These are phyloP conservation scores for Oscheius sp. DNA, from an alignment of 2,888 invertebrate species.

Conservation along the genomic window DNA sequence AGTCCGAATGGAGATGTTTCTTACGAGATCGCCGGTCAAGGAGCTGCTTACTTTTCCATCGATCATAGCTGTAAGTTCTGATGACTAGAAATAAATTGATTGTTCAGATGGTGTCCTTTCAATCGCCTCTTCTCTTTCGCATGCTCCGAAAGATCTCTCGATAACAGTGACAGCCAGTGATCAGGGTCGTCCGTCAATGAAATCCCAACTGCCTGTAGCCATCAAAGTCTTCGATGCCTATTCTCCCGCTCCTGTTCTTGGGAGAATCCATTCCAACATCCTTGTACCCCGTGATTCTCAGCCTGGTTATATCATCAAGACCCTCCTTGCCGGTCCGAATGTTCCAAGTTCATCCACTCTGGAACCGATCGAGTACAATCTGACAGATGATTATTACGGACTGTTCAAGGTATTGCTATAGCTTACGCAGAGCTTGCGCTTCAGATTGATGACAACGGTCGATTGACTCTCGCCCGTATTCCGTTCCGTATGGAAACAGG, in stretches of 20 bases:
- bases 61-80: slow-evolving; percentile 16
- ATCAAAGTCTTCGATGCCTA: slow-evolving; percentile 36
- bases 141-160: slow-evolving; percentile 40
- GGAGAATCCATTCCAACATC: slow-evolving; percentile 3
- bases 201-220: slow-evolving; percentile 38
- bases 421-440: slow-evolving; percentile 35
- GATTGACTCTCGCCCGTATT: slow-evolving; percentile 42
- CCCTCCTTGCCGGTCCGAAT: slow-evolving; percentile 18
- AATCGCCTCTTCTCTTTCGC: slow-evolving; percentile 32
- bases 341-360: not conserved
- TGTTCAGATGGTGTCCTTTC: slow-evolving; percentile 38
- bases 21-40: slow-evolving; percentile 41
- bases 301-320: slow-evolving; percentile 21
- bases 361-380: slow-evolving; percentile 13
- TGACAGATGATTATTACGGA: slow-evolving; percentile 16
- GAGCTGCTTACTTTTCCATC: slow-evolving; percentile 10
- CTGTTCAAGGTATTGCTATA: slow-evolving; percentile 4
- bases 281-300: slow-evolving; percentile 23
- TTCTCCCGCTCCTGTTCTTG: slow-evolving; percentile 30
- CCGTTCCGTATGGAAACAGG: slow-evolving; percentile 52
- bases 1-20: slow-evolving; percentile 38
- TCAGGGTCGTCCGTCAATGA: slow-evolving; percentile 58
- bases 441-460: slow-evolving; percentile 47
- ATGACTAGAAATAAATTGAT: not conserved
- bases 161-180: slow-evolving; percentile 54